Conservation (phyloP, 2,113 vertebrate genomes). For the Silurus meridionalis region DNA sequence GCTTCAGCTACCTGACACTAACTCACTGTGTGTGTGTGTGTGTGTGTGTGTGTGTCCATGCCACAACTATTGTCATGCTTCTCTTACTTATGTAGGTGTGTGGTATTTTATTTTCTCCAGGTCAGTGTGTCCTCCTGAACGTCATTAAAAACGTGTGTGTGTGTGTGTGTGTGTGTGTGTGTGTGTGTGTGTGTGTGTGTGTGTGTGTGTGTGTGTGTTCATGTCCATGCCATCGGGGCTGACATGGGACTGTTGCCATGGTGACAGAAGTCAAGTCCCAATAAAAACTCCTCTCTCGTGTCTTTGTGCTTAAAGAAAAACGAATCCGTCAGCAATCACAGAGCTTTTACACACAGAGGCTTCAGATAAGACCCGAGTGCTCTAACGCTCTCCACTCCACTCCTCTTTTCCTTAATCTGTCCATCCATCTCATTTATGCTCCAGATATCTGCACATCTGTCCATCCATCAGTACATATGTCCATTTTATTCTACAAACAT, state of each 20-base stretch:
- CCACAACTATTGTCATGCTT: background rate
- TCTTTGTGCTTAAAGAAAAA: background rate
- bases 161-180: constrained; percentile 14
- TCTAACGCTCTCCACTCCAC: background rate
- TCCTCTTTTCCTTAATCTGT: background rate
- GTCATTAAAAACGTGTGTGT: background rate
- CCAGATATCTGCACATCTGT: background rate
- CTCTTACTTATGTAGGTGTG: background rate
- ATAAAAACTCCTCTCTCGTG: constrained; percentile 41
- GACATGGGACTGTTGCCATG: constrained; percentile 44
- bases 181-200: background rate
- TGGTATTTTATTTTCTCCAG: background rate
- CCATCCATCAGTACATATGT: background rate
- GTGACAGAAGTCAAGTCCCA: constrained; percentile 35
- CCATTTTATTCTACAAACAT: background rate
- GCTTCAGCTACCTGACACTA: constrained; percentile 46
- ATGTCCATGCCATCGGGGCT: constrained; percentile 14
- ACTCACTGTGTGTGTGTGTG: constrained; percentile 29
- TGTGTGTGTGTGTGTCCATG: background rate
- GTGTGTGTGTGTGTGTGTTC: constrained; percentile 24
- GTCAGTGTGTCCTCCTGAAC: background rate
- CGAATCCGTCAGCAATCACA: background rate
- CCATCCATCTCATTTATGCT: background rate
- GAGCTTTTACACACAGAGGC: background rate
- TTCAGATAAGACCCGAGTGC: background rate